Base-by-base conservation (phyloP, 2,113 vertebrate genomes). In the Anhinga rufa region DNA sequence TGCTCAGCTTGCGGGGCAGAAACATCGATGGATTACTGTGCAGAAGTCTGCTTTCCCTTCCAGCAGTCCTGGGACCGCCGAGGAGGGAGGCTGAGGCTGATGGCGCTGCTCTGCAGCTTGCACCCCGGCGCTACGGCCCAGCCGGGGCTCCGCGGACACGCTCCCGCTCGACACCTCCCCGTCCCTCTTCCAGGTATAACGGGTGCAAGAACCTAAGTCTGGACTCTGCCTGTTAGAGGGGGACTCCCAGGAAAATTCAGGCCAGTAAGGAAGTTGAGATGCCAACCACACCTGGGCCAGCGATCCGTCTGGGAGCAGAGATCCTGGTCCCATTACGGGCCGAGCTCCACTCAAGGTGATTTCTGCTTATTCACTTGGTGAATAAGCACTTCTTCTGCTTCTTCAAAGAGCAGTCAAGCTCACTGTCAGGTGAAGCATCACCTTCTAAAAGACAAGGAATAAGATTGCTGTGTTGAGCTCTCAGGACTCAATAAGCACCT, bases 81-180 rank as follows among this genome's bases (percentile, higher is more conserved):
- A 17, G 17, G 9, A 60, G 40, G 34, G 58, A 24, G 51, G 49
- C 36, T 14, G 38, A 36, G 42, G 21, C 18, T 4, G 20, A 36
- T 21, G 21, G n/a, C 48, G 5, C 17, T 7, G 48, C 40, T 31
- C 6, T 2, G 54, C 54, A 57, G 26, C 28, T 77, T 15, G 2
- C 5, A 6, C 10, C 52, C 58, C 13, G 9, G 20, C 6, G 29
- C 49, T 55, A 24, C 3, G 7, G 18, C 36, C 5, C 46, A 42
- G 21, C 10, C 4, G 55, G 38, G 15, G 24, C 64, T 48, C 55
- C 2, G 0, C 1, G 31, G 49, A 46, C 57, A 64, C 0, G 0
- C 22, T 70, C 57, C 76, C 29, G 20, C 29, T 15, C 20, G 17
- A 21, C 54, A 44, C 24, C 9, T 40, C 38, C 49, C 72, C 1